A percentile compares a stretch with the other conserved stretches of the same genome.
Evolutionary conservation across 2,113 vertebrate genomes (phyloP).

Genomic region (Callaeas wilsoni): DNA sequence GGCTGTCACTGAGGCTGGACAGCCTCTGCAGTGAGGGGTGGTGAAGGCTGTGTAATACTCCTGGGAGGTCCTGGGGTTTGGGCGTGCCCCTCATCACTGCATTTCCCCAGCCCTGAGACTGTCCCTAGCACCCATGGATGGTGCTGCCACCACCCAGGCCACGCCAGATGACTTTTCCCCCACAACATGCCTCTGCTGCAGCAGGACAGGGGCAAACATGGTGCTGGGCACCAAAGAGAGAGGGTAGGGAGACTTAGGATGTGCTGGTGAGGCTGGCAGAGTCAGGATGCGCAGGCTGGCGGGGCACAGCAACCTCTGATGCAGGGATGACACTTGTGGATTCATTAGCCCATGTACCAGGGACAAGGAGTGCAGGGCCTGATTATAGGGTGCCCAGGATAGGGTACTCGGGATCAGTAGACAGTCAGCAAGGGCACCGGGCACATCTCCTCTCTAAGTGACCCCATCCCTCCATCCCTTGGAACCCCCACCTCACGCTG

Average conservation of each 20-base stretch:
- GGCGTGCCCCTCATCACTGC: background rate
- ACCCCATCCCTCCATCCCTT: background rate
- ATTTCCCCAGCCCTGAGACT: background rate
- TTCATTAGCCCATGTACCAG: background rate
- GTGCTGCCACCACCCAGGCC: background rate
- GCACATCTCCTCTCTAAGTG: background rate
- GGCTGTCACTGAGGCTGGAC: background rate
- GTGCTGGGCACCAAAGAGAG: background rate
- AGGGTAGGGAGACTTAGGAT: background rate
- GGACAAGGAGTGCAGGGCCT: background rate
- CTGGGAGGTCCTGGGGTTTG: background rate
- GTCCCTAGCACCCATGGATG: background rate
- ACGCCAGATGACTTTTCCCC: background rate
- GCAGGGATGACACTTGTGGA: background rate
- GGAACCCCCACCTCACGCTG: background rate
- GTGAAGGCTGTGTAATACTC: background rate
- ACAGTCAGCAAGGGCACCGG: background rate
- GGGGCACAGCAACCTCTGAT: background rate
- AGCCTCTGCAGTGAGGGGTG: background rate
- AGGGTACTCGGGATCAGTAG: background rate
- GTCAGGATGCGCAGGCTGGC: background rate
- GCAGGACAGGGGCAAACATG: rapidly evolving
- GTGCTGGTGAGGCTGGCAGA: background rate
- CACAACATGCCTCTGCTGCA: background rate
- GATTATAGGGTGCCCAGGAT: rapidly evolving